Base-by-base conservation (phyloP, 2,888 invertebrate species). In the Drosophila atripex region DNA sequence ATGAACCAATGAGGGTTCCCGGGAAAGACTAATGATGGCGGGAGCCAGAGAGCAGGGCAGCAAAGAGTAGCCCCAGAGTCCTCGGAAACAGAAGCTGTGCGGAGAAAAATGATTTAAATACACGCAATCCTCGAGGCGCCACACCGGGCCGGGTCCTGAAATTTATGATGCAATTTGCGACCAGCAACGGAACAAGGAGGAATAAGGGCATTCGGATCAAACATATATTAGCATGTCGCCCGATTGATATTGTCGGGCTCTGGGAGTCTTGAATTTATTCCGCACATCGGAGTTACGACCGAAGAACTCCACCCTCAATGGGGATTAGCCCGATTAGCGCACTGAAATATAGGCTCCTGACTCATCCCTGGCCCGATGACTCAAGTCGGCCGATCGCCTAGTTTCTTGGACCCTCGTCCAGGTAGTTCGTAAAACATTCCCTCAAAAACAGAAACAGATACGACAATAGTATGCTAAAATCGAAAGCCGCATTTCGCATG, bases 71-170 rank as follows among this genome's bases (percentile, higher is more conserved):
- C 7, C 56, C 14, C 30, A 49, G 41, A 25, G 47, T 35, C 12
- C 46, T 16, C 49, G 58, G 69, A 65, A 73, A 77, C 77, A 80
- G 77, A 76, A 78, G 80, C 78, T 74, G 74, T 61, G 75, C 69
- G 70, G 49, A 51, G 78, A 77, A 65, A 72, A 69, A 78, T 77
- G 78, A 80, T 80, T 80, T 80, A 77, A 80, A 74, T 73, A 66
- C 80, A 77, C 80, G 74, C 80, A 76, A 76, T 76, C 60, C 78
- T 76, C 38, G 71, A 66, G 78, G 80, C 77, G 78, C 80, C 77
- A 80, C 73, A 58, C 73, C 72, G 58, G 61, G 45, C 58, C 38
- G 38, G 39, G 28, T 46, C 59, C 35, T 56, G 12, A 65, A 71
- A 78, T 78, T 78, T 77, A 78, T 78, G 71, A 75, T 71, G 65